Percentiles rank a stretch among this genome's conserved stretches.
Conservation (phyloP, 2,888 invertebrate species). For the Cantharis nigra region DNA sequence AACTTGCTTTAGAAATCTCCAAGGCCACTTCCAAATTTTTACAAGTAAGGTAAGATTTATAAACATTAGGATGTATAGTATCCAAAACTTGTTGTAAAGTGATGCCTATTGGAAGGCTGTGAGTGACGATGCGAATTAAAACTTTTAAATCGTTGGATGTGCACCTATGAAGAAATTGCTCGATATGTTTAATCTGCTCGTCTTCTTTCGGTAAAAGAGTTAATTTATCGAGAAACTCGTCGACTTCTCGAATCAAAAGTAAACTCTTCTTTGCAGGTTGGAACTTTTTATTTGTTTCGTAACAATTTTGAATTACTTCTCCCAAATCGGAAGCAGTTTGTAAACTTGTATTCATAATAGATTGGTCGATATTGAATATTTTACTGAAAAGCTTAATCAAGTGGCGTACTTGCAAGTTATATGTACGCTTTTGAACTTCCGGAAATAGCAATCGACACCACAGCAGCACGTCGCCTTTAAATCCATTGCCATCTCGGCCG, state of each 20-base stretch:
- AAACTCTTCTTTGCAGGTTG: conserved; percentile 69
- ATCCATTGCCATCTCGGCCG: conserved; percentile 65
- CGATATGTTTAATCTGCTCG: conserved; percentile 79
- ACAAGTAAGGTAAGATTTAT: conserved; percentile 84
- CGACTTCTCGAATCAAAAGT: conserved; percentile 76
- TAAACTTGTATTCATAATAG: conserved; percentile 83
- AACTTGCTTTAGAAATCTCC: conserved; percentile 55
- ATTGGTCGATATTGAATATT: conserved; percentile 73
- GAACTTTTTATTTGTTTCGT: conserved; percentile 65
- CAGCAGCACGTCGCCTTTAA: conserved; percentile 76
- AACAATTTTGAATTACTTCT: conserved; percentile 80
- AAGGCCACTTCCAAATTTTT: conserved; percentile 79
- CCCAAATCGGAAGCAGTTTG: conserved; percentile 88
- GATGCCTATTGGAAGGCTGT: conserved; percentile 89
- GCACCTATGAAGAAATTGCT: conserved; percentile 73
- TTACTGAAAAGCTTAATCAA: conserved; percentile 85
- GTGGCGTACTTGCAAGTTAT: conserved; percentile 92
- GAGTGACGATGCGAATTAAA: conserved; percentile 84
- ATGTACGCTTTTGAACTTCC: conserved; percentile 80
- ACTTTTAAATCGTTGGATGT: conserved; percentile 83
- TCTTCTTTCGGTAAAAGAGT: conserved; percentile 83
- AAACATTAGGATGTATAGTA: conserved; percentile 86
- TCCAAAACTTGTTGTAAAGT: conserved; percentile 92
- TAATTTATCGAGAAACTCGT: conserved; percentile 74
- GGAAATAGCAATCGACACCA: conserved; percentile 87